Conservation (phyloP, 2,113 vertebrate species). For the Danionella cerebrum region DNA sequence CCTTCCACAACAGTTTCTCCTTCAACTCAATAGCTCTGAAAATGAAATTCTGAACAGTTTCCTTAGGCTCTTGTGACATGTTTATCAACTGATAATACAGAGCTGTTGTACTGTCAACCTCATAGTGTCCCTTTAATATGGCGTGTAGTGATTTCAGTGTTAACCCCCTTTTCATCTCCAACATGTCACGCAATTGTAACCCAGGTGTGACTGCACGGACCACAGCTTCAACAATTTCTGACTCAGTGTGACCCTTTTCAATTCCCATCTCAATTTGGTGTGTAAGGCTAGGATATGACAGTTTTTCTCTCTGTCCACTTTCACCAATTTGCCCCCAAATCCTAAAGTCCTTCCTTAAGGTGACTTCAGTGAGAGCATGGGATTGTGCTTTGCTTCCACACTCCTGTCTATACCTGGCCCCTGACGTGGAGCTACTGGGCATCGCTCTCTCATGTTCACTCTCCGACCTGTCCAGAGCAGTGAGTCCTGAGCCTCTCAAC, state of each 20-base stretch:
- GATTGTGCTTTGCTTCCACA: background rate
- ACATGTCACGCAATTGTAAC: constrained; percentile 14
- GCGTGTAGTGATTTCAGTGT: background rate
- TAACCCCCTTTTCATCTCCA: constrained; percentile 19
- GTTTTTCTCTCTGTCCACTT: constrained; percentile 11
- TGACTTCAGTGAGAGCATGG: background rate
- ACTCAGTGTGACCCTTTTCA: constrained; percentile 11
- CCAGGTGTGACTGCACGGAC: constrained; percentile 13
- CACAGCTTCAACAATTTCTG: constrained; percentile 9
- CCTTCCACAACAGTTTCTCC: constrained; percentile 30
- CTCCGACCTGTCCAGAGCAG: too few species aligned
- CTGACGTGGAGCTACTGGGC: too few species aligned
- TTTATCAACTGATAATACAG: constrained; percentile 19
- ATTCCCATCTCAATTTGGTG: background rate
- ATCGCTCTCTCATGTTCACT: too few species aligned
- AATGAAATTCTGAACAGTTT: constrained; percentile 14
- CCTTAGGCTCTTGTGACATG: constrained; percentile 27
- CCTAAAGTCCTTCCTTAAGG: constrained; percentile 4
- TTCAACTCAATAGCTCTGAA: constrained; percentile 25
- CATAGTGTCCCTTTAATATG: constrained; percentile 22
- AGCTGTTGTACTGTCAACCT: constrained; percentile 15
- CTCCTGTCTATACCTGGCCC: too few species aligned
- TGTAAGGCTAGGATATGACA: constrained; percentile 10
- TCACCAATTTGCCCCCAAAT: constrained; percentile 28
- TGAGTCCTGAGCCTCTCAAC: too few species aligned